Conservation (phyloP, 2,113 vertebrate species). For the Coptodon bakossiorum region DNA sequence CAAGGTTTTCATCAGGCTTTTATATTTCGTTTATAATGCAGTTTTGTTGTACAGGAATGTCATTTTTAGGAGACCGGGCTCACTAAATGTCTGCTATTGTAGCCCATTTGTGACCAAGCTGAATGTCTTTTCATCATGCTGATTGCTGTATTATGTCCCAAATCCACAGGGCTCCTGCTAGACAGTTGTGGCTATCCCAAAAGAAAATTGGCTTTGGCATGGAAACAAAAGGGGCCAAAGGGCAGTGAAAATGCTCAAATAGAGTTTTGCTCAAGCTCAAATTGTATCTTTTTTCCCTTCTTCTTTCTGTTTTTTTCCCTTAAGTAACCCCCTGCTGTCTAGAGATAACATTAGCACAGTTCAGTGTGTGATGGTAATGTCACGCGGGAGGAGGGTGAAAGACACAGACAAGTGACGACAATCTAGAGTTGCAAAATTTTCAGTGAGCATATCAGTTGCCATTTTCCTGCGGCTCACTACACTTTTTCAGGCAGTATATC, state of each 20-base stretch:
- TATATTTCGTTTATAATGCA: background rate
- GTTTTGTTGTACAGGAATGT: background rate
- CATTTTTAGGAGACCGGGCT: background rate
- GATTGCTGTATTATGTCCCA: background rate
- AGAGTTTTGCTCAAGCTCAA: conserved; percentile 4
- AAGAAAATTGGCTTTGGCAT: conserved; percentile 19
- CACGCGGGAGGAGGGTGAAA: background rate
- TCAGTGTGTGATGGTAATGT: background rate
- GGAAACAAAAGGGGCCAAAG: conserved; percentile 30
- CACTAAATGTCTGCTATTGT: background rate
- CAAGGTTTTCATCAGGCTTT: background rate
- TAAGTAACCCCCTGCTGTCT: background rate
- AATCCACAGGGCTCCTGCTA: background rate
- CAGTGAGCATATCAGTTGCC: background rate
- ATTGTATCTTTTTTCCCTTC: background rate
- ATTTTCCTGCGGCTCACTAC: background rate
- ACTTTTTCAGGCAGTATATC: background rate
- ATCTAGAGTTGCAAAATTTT: conserved; percentile 4
- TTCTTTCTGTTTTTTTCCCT: background rate
- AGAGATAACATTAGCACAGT: conserved; percentile 21
- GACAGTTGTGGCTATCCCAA: background rate
- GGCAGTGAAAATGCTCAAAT: conserved; percentile 21
- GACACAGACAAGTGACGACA: background rate
- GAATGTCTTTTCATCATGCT: background rate
- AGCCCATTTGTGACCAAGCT: background rate